Evolutionary conservation across 2,888 invertebrate species (phyloP), one percentile per base, ranked within the genome.

Genomic region (Aphodius sticticus): DNA sequence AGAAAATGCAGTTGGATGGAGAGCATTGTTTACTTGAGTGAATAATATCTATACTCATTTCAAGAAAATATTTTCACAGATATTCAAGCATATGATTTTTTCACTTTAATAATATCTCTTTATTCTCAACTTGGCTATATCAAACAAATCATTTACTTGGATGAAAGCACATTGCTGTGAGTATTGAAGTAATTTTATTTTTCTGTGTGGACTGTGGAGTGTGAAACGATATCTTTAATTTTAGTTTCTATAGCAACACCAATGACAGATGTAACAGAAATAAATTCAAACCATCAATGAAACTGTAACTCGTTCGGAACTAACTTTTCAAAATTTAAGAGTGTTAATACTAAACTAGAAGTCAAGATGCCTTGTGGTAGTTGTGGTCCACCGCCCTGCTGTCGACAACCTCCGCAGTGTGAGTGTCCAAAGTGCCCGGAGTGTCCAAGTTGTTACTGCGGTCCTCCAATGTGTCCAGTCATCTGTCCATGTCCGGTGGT

Each of bases 361-460:
- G 53, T 53, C 53, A 53, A 53, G 12, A 53, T 53, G 53, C 53
- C 53, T 53, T 53, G 53, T 53, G 53, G 53, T 53, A 7, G 9
- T 53, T 53, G 53, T 53, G 53, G 53, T 53, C 84, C 83, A 14
- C 83, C 84, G 70, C 81, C 82, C 16, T 81, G 84, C 77, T 82
- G 84, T 77, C 84, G 84, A 14, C 81, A 82, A 76, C 82, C 84
- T 5, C 83, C 83, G 9, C 26, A 83, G 9, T 26, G 26, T 26
- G 26, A 26, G 26, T 53, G 53, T 53, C 53, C 53, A 12, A 53
- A 53, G 53, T 53, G 53, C 12, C 53, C 53, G 12, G 53, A 53
- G 53, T 53, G 53, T 53, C 53, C 53, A 53, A 53, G 53, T 53
- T 53, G 53, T 53, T 53, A 53, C 53, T 53, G 53, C 12, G 53